Evolutionary conservation across 2,797 vertebrate species (phyloP).

Genomic region (Cephalopachus bancanus): DNA sequence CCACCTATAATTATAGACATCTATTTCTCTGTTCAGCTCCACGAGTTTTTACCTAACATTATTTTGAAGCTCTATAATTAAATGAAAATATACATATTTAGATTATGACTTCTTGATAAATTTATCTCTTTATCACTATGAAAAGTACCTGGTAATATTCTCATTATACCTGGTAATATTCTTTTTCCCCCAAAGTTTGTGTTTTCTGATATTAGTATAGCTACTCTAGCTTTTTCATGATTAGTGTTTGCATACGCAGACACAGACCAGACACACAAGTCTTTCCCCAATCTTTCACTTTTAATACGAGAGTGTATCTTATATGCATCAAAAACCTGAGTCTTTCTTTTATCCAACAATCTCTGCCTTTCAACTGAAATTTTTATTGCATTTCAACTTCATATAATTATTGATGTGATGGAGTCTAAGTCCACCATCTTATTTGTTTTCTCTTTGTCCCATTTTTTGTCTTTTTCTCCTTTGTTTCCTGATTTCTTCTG

Average conservation of each 20-base stretch:
- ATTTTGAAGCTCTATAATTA: not conserved
- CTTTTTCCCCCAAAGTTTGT: not conserved
- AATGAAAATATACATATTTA: not conserved
- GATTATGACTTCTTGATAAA: not conserved
- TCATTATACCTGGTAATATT: not conserved
- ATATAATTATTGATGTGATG: not conserved
- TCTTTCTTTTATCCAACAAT: not conserved
- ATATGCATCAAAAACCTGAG: not conserved
- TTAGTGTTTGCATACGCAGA: not conserved
- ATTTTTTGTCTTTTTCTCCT: not conserved
- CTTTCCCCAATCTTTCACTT: not conserved
- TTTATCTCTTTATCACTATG: not conserved
- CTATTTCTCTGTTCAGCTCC: not conserved
- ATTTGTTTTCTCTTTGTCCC: not conserved
- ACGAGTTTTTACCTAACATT: not conserved
- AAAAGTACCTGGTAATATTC: not conserved
- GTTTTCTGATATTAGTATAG: not conserved
- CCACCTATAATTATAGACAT: not conserved
- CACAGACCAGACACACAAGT: too few relatives aligned
- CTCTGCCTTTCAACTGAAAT: slow-evolving; percentile 37
- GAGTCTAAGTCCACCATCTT: not conserved
- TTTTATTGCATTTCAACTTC: not conserved
- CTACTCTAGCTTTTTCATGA: not conserved
- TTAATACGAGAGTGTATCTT: not conserved
- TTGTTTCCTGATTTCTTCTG: not conserved